Evolutionary conservation across 2,888 invertebrate genomes (phyloP), one percentile per base, ranked within the genome.

Genomic region (Dicroscelio sp.): DNA sequence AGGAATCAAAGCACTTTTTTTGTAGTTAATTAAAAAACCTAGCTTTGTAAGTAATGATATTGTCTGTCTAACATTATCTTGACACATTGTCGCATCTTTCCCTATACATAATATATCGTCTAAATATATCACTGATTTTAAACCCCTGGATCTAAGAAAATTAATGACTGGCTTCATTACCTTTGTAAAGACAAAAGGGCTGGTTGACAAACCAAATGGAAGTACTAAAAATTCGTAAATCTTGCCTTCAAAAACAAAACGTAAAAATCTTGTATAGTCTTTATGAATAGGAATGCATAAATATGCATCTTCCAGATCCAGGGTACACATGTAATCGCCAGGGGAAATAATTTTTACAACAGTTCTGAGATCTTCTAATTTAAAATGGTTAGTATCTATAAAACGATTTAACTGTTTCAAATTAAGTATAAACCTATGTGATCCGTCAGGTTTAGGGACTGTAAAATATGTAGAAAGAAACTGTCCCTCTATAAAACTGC

Each of bases 141-240:
- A 80, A 4, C 79, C 83, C 23, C 23, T 75, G 1, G 82, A 43
- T 43, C 85, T 52, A 52, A 71, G 27, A 69, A 20, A 10, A 65
- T 63, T 85, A 0, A 87, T 30, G 0, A 86, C 69, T 17, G 86
- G 75, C 63, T 86, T 91, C 65, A 91, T 76, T 20, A 95, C 58
- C 84, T 95, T 95, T 10, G 95, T 94, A 82, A 95, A 95, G 17
- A 94, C 67, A 71, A 67, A 95, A 17, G 95, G 94, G 2, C 93
- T 93, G 23, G 92, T 92, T 27, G 93, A 92, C 17, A 95, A 35
- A 8, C 95, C 94, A 75, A 95, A 95, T 10, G 95, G 95, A 10
- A 95, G 75, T 1, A 90, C 92, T 12, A 75, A 90, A 86, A 94
- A 95, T 71, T 94, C 93, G 79, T 88, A 95, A 8, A 92, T 10